phyloP scores from a whole-genome alignment of 2,113 vertebrate genomes.

The Hemiscyllium ocellatum region DNA sequence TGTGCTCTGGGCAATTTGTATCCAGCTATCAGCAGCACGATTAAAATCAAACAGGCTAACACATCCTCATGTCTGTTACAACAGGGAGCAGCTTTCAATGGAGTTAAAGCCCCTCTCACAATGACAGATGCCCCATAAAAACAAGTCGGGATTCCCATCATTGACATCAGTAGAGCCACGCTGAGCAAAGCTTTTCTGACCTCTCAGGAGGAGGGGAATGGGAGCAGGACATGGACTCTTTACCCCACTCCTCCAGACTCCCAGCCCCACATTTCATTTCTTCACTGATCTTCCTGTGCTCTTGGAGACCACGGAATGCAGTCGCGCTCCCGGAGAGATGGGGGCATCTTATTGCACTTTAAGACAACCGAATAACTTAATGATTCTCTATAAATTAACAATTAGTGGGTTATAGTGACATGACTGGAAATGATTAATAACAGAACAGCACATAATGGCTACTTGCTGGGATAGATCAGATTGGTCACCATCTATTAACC shows the following conservation, averaged over 20 bases:
- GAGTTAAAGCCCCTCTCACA: not conserved
- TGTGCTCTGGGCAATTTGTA: not conserved
- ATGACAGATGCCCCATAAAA: not conserved
- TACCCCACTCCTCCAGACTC: not conserved
- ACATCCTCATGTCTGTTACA: too few relatives aligned
- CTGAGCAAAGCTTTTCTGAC: not conserved
- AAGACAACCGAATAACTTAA: slow-evolving; percentile 29
- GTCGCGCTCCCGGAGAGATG: not conserved
- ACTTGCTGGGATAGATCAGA: not conserved
- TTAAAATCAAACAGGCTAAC: not conserved
- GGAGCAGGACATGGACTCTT: not conserved
- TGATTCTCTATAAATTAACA: not conserved
- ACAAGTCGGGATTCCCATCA: not conserved
- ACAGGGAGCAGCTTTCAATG: not conserved
- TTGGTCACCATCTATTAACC: slow-evolving; percentile 8
- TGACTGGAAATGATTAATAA: not conserved
- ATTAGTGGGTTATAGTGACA: not conserved
- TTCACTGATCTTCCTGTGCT: not conserved
- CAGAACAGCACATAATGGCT: not conserved
- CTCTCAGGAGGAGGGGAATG: not conserved
- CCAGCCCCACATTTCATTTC: not conserved
- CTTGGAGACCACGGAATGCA: not conserved
- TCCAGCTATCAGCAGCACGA: not conserved
- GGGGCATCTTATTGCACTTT: slow-evolving; percentile 33
- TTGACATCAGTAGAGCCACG: not conserved